These are phyloP conservation scores for Orbicella faveolata DNA, from an alignment of 64 coral and sea anemone species.

Conservation along the genomic window DNA sequence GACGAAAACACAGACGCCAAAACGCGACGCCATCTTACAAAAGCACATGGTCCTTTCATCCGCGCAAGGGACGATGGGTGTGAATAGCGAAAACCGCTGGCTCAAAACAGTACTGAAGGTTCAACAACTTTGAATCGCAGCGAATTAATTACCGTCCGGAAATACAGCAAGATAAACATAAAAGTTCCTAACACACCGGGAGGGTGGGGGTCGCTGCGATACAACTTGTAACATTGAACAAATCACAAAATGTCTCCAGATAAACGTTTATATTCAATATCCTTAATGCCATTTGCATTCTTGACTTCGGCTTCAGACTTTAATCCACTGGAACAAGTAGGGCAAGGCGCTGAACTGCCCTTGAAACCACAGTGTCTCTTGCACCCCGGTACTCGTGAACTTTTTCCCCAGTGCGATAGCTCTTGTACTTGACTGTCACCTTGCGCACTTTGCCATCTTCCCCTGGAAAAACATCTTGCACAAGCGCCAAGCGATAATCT, in stretches of 20 bases:
- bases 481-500: slow-evolving; percentile 53
- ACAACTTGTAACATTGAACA: slow-evolving; percentile 16
- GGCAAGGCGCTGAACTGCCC: slow-evolving; percentile 62
- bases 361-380: slow-evolving; percentile 57
- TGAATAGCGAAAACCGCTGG: background rate
- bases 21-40: background rate
- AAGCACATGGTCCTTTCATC: background rate
- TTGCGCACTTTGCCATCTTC: slow-evolving; percentile 68
- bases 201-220: slow-evolving; percentile 30
- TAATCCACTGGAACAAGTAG: slow-evolving; percentile 60
- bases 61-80: background rate
- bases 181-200: slow-evolving; percentile 22
- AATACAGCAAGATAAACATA: background rate
- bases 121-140: background rate
- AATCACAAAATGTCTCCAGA: background rate
- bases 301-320: slow-evolving; percentile 41
- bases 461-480: slow-evolving; percentile 72
- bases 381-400: slow-evolving; percentile 59
- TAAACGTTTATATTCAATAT: background rate
- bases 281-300: slow-evolving; percentile 6
- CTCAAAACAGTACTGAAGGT: slow-evolving; percentile 16
- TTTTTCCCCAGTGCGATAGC: slow-evolving; percentile 52
- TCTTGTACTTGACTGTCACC: slow-evolving; percentile 69
- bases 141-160: background rate
- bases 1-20: background rate